Conservation (phyloP, 37 sponge, comb jelly and placozoan species). For the Oopsacas minuta region DNA sequence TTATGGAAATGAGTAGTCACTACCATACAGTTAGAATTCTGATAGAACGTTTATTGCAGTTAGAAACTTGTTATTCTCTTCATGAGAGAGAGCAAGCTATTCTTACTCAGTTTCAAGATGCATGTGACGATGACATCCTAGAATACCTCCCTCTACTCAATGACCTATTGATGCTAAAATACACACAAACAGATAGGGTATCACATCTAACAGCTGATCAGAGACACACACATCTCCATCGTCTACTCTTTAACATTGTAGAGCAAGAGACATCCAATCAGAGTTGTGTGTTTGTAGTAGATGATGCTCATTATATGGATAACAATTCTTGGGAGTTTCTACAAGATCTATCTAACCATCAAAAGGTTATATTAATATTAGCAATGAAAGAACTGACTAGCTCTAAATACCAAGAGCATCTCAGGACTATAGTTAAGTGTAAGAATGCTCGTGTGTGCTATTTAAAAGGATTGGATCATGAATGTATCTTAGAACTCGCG, state of each 20-base stretch:
- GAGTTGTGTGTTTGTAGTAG: slow-evolving; percentile 59
- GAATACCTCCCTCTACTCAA: slow-evolving; percentile 56
- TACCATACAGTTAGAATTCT: slow-evolving; percentile 69
- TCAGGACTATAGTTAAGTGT: slow-evolving; percentile 26
- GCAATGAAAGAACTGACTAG: slow-evolving; percentile 22
- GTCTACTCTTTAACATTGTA: slow-evolving; percentile 47
- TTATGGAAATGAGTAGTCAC: slow-evolving; percentile 63
- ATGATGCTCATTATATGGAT: slow-evolving; percentile 86
- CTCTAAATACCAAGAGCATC: slow-evolving; percentile 21
- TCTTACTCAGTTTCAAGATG: slow-evolving; percentile 24
- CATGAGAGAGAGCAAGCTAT: slow-evolving; percentile 60
- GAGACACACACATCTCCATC: slow-evolving; percentile 30
- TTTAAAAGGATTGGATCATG: slow-evolving; percentile 39
- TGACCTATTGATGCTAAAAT: slow-evolving; percentile 53
- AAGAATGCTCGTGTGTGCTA: slow-evolving; percentile 26
- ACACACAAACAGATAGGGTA: slow-evolving; percentile 47
- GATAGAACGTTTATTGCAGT: slow-evolving; percentile 49
- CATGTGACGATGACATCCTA: slow-evolving; percentile 34
- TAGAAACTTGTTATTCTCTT: slow-evolving; percentile 40
- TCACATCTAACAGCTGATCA: slow-evolving; percentile 29
- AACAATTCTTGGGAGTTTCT: slow-evolving; percentile 77
- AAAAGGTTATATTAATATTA: slow-evolving; percentile 46
- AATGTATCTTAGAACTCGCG: slow-evolving; percentile 46
- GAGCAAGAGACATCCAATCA: slow-evolving; percentile 32
- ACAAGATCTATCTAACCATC: slow-evolving; percentile 52